Evolutionary conservation across 2,113 vertebrate species (phyloP).

Genomic region (Mandrillus leucophaeus): DNA sequence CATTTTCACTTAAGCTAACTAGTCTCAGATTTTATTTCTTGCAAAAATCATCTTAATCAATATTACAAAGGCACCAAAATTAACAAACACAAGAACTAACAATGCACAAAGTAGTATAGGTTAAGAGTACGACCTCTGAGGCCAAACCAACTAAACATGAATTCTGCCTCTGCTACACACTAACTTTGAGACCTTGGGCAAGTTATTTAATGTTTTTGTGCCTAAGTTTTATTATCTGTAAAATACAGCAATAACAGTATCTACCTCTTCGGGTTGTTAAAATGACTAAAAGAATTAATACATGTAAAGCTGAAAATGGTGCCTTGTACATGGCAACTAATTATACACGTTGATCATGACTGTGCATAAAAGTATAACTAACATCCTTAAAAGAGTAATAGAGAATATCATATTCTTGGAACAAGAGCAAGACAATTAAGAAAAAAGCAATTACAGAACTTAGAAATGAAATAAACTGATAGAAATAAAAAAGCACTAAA

Average conservation of each 20-base stretch:
- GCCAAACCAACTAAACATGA: not conserved
- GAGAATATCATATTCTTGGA: not conserved
- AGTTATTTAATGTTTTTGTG: not conserved
- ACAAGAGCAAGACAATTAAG: not conserved
- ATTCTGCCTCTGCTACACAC: not conserved
- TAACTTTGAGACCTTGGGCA: not conserved
- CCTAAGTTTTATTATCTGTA: not conserved
- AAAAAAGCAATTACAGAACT: not conserved
- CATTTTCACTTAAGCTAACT: not conserved
- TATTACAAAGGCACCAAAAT: not conserved
- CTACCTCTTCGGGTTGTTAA: not conserved
- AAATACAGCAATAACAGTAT: not conserved
- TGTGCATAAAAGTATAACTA: not conserved
- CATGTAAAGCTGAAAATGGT: not conserved
- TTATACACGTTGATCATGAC: not conserved
- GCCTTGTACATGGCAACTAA: not conserved
- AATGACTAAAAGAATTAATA: not conserved
- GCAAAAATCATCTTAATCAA: not conserved
- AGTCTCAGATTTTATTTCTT: not conserved
- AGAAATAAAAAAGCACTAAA: not conserved
- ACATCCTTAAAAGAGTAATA: not conserved
- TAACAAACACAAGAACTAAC: not conserved
- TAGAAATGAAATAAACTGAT: not conserved
- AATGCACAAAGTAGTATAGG: not conserved
- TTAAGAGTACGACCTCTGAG: not conserved